phyloP scores from a whole-genome alignment of 2,888 invertebrate genomes.

The Spicauda simplicius region DNA sequence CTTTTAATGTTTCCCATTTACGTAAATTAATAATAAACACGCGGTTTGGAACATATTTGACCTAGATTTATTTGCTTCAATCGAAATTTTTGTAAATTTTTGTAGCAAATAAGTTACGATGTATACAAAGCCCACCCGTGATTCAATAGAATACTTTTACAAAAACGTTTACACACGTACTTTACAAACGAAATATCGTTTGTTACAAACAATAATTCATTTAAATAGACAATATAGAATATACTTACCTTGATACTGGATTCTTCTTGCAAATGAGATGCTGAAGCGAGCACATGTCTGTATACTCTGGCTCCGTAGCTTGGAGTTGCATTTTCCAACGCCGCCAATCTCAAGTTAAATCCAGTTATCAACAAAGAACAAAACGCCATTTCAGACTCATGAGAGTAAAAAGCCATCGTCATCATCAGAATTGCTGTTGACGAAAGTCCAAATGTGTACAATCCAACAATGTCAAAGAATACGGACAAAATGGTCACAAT shows the following conservation, averaged over 20 bases:
- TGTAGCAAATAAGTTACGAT: no score
- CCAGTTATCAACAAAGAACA: slow-evolving; percentile 56
- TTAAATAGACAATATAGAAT: no score
- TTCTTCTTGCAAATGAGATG: slow-evolving; percentile 59
- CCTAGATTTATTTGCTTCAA: no score
- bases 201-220: no score
- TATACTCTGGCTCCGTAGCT: slow-evolving; percentile 57
- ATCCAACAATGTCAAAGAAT: slow-evolving; percentile 52
- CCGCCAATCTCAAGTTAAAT: slow-evolving; percentile 57
- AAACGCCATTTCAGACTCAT: slow-evolving; percentile 62
- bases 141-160: no score
- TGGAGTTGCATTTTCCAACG: slow-evolving; percentile 47
- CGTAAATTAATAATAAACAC: no score
- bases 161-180: no score
- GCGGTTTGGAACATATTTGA: no score
- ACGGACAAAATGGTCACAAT: slow-evolving; percentile 45
- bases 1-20: no score
- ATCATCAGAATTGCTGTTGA: slow-evolving; percentile 45
- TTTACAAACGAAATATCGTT: no score
- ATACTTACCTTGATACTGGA: slow-evolving; percentile 59
- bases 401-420: slow-evolving; percentile 54
- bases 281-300: slow-evolving; percentile 57
- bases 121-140: no score
- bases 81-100: no score
- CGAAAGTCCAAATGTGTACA: slow-evolving; percentile 43